Evolutionary conservation across 2,113 vertebrate genomes (phyloP), one percentile per base, ranked within the genome.

Genomic region (Pungitius pungitius): DNA sequence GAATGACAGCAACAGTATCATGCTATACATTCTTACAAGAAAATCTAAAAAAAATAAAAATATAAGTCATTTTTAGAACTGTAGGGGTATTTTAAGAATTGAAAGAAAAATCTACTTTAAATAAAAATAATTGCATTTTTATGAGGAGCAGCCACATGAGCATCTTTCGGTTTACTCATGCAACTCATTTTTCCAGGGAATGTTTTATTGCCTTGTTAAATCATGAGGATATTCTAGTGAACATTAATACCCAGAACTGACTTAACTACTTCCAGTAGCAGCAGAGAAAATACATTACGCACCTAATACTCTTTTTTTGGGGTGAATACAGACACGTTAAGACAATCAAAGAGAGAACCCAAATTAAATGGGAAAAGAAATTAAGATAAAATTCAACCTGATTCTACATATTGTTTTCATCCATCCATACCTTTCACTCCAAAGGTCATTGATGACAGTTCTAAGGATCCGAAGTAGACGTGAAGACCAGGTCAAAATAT

Each of bases 401-500:
- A 3, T 64, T 27, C 33, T 35, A 63, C 33, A 37, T 64, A 55
- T 72, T 77, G 71, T 73, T 73, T 73, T 68, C 18, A 64, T 69
- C 14, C 10, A 39, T 77, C 20, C 59, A 40, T 81, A 56, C 77
- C 71, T 76, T 87, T 85, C 52, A 87, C 35, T 40, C 77, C 58
- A 78, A 66, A 75, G 52, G 77, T 69, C 57, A 64, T 58, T 69
- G 49, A 77, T 74, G 83, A 87, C 40, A 83, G 45, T 67, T 73
- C 58, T 61, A 56, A 66, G 66, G 83, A 84, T 37, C 84, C 80
- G 63, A 71, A 81, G 57, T 66, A 78, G 79, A 90, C 81, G 85
- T 88, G 81, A 75, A 91, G 88, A 88, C 33, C 2, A 65, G 35
- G 73, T 43, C 57, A 74, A 90, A 85, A 89, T 92, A 91, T 87